These are phyloP conservation scores for Drosophila tanythrix DNA, from an alignment of 2,888 invertebrate species.

Conservation along the genomic window DNA sequence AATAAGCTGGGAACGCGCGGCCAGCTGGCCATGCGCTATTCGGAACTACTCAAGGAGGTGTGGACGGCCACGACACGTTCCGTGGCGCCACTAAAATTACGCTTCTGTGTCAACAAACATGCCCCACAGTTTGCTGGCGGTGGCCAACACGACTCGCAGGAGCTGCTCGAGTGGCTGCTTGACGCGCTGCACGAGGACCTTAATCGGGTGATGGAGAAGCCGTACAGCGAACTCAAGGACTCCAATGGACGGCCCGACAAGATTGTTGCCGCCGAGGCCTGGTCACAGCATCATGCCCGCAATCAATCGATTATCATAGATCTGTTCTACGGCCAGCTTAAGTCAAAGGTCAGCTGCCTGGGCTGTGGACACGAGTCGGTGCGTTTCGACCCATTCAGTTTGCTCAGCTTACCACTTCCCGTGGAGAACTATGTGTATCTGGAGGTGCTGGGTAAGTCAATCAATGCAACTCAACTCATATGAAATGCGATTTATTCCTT, in stretches of 20 bases:
- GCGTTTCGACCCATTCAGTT: conserved; percentile 96
- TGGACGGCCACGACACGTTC: conserved; percentile 94
- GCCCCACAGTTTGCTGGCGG: conserved; percentile 94
- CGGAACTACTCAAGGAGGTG: conserved; percentile 88
- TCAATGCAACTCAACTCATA: not conserved
- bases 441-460: conserved; percentile 89
- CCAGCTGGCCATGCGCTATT: conserved; percentile 92
- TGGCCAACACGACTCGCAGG: conserved; percentile 97
- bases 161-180: conserved; percentile 95
- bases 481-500: not conserved
- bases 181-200: conserved; percentile 97
- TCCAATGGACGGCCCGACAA: conserved; percentile 92
- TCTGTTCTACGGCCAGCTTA: conserved; percentile 95
- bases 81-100: conserved; percentile 94
- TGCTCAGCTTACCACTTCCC: conserved; percentile 94
- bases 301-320: conserved; percentile 96
- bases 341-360: conserved; percentile 93
- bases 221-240: conserved; percentile 90
- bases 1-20: conserved; percentile 96
- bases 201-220: conserved; percentile 90
- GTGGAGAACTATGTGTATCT: conserved; percentile 93
- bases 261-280: conserved; percentile 90
- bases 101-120: conserved; percentile 93
- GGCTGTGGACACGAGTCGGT: conserved; percentile 93
- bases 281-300: conserved; percentile 92